Conservation (phyloP, 1,140 invertebrate species). For the Anoplophora glabripennis region DNA sequence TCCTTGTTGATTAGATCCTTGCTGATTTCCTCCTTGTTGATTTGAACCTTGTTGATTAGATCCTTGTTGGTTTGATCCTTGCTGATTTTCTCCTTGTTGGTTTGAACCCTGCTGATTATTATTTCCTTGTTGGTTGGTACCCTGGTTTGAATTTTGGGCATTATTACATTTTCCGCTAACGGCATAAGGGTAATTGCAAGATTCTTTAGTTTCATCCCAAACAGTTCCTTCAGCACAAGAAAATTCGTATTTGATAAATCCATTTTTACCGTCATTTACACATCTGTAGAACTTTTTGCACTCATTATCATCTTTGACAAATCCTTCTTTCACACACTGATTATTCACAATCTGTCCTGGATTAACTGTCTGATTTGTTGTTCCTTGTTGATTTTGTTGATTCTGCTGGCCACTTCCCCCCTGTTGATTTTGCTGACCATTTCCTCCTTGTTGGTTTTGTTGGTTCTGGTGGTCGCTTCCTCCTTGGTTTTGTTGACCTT, state of each 20-base stretch:
- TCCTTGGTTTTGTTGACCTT: not conserved
- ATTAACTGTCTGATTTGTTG: slow-evolving; percentile 4
- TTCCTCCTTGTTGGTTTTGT: slow-evolving; percentile 17
- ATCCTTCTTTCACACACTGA: slow-evolving; percentile 39
- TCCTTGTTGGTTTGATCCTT: slow-evolving; percentile 3
- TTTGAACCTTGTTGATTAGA: slow-evolving; percentile 8
- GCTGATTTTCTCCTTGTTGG: slow-evolving; percentile 19
- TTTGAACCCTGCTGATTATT: slow-evolving; percentile 48
- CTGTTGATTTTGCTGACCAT: slow-evolving; percentile 28
- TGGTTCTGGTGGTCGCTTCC: not conserved
- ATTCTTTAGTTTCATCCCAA: slow-evolving; percentile 50
- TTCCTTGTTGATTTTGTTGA: not conserved
- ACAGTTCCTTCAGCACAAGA: slow-evolving; percentile 59
- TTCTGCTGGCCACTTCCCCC: not conserved
- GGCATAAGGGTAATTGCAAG: slow-evolving; percentile 52
- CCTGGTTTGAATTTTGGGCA: slow-evolving; percentile 58
- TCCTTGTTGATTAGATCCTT: not conserved
- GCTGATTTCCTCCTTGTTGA: slow-evolving; percentile 25
- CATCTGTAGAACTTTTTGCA: slow-evolving; percentile 70
- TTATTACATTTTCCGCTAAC: slow-evolving; percentile 39
- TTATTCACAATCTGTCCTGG: slow-evolving; percentile 11
- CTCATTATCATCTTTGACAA: slow-evolving; percentile 52
- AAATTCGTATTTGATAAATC: slow-evolving; percentile 57
- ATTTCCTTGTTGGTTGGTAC: slow-evolving; percentile 40
- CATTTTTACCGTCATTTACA: slow-evolving; percentile 54